Evolutionary conservation across 2,113 vertebrate genomes (phyloP), one percentile per base, ranked within the genome.

Genomic region (Pionites leucogaster): DNA sequence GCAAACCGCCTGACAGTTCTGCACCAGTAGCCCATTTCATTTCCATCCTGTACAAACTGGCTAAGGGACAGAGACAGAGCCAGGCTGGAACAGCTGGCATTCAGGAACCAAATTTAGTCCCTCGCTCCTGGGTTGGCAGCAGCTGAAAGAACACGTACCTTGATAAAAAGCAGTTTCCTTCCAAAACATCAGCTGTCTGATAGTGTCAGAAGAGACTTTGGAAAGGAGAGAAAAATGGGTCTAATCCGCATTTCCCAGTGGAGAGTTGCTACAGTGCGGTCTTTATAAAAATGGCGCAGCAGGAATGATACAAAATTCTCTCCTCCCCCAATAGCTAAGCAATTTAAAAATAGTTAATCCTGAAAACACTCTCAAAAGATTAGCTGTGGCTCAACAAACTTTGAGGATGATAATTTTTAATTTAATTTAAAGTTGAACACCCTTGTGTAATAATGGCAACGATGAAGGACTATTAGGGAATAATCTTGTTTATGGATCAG

Each of bases 401-500:
- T 83, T 94, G 93, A 90, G 16, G 10, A 60, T 49, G 37, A 82
- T 95, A 12, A 91, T 93, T 92, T 91, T 92, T 96, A 95, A 93
- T 96, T 97, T 82, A 95, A 95, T 96, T 97, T 80, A 86, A 95
- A 96, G 92, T 89, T 88, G 94, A 88, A 91, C 85, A 95, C 93
- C 82, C 88, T 91, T 81, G 70, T 41, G 42, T 92, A 94, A 95
- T 90, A 95, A 96, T 95, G 71, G 87, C 83, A 96, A 88, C 95
- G 91, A 17, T 86, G 90, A 96, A 97, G 95, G 90, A 96, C 83
- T 96, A 89, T 81, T 78, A 95, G 63, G 82, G 93, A 97, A 95
- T 97, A 95, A 96, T 95, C 76, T 88, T 97, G 91, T 97, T 97
- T 97, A 97, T 1, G 74, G 94, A 97, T 97, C 89, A 96, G 65